Evolutionary conservation across 2,888 invertebrate genomes (phyloP).

Genomic region (Diarsia dahlii): DNA sequence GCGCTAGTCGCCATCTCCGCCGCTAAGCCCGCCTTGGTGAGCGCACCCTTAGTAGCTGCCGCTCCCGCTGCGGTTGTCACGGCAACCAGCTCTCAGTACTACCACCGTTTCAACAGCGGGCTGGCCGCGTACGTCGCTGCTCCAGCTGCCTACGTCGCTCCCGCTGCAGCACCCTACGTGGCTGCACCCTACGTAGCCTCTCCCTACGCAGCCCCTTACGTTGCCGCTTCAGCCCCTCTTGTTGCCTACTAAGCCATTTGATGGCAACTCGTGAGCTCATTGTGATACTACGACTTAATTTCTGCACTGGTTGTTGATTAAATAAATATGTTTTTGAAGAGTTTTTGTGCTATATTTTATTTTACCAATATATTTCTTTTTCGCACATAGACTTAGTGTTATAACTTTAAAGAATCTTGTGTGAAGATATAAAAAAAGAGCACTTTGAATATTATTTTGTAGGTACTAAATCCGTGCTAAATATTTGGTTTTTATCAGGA

Average conservation of each 20-base stretch:
- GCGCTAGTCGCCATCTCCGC: constrained; percentile 82
- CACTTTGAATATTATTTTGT: background rate
- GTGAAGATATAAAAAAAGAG: background rate
- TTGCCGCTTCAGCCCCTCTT: constrained; percentile 68
- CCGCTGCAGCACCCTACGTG: constrained; percentile 77
- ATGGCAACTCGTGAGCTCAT: constrained; percentile 36
- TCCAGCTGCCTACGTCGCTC: constrained; percentile 80
- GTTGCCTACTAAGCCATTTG: constrained; percentile 69
- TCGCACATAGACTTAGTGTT: background rate
- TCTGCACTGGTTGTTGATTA: constrained; percentile 40
- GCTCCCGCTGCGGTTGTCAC: constrained; percentile 90
- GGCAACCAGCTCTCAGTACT: constrained; percentile 93
- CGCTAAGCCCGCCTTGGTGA: constrained; percentile 82
- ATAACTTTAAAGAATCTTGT: background rate
- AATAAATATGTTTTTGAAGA: constrained; percentile 54
- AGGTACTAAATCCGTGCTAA: background rate
- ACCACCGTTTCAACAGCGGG: constrained; percentile 92
- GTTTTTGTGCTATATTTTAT: constrained; percentile 23
- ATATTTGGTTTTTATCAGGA: constrained; percentile 3
- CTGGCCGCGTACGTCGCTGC: constrained; percentile 86
- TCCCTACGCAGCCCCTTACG: constrained; percentile 69
- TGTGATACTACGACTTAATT: constrained; percentile 75
- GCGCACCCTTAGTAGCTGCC: constrained; percentile 81
- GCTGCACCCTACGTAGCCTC: constrained; percentile 64
- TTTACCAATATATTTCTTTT: background rate